Evolutionary conservation across 2,888 invertebrate species (phyloP).

Genomic region (Phragmatobia fuliginosa): DNA sequence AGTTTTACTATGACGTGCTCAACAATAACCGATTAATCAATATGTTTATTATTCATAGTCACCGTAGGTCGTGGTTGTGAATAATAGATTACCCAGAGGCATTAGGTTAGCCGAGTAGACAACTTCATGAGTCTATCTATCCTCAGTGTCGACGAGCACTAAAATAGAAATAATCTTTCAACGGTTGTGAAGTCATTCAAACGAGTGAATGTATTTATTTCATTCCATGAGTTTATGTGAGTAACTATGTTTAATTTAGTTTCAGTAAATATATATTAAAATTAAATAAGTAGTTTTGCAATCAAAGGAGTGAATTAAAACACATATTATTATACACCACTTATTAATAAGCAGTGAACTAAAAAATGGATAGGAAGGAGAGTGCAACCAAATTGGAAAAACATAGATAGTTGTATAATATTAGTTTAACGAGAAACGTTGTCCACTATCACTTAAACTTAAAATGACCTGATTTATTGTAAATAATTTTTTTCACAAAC

Average conservation of each 20-base stretch:
- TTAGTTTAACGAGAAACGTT: background rate
- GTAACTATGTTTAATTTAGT: background rate
- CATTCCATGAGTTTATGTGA: background rate
- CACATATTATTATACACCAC: background rate
- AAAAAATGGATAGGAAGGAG: too few species aligned
- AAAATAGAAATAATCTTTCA: background rate
- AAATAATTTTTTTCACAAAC: background rate
- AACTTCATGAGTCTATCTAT: background rate
- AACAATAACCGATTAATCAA: conserved; percentile 17
- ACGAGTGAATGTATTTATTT: background rate
- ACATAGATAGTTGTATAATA: background rate
- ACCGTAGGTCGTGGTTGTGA: background rate
- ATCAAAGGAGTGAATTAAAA: background rate
- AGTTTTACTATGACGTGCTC: conserved; percentile 3
- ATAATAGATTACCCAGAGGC: conserved; percentile 3
- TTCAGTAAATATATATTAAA: background rate
- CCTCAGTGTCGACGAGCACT: background rate
- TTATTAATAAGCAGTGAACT: background rate
- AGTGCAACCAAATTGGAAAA: background rate
- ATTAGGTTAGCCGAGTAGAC: background rate
- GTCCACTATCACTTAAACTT: background rate
- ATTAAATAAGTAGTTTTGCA: background rate
- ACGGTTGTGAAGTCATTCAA: background rate
- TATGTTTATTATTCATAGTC: conserved; percentile 1
- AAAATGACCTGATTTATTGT: background rate